Evolutionary conservation across 2,113 vertebrate genomes (phyloP).

Genomic region (Calidris pugnax): DNA sequence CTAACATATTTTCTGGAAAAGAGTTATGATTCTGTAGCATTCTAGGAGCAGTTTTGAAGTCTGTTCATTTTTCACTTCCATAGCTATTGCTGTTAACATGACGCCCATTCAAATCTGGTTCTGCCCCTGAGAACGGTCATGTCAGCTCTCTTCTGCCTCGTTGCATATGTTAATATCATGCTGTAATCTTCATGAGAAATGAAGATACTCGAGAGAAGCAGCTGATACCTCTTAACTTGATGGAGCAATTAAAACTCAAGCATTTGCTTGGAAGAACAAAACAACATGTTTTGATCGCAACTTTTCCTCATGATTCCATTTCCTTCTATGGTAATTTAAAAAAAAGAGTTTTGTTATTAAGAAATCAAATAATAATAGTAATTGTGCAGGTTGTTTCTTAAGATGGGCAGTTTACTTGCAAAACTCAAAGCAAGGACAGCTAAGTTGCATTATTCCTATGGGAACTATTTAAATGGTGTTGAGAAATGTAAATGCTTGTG

Average conservation of each 20-base stretch:
- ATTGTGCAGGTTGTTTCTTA: not conserved
- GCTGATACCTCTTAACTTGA: slow-evolving; percentile 47
- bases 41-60: not conserved
- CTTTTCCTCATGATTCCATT: not conserved
- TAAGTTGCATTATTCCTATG: not conserved
- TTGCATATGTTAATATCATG: not conserved
- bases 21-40: not conserved
- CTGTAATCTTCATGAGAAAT: slow-evolving; percentile 12
- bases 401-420: not conserved
- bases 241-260: slow-evolving; percentile 32
- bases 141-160: not conserved
- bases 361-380: not conserved
- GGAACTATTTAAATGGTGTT: not conserved
- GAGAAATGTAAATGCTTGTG: not conserved
- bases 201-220: slow-evolving; percentile 4
- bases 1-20: not conserved
- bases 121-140: not conserved
- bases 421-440: not conserved
- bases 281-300: not conserved
- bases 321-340: not conserved
- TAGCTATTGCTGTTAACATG: not conserved
- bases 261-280: slow-evolving; percentile 35
- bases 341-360: not conserved
- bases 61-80: not conserved
- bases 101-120: not conserved